A percentile compares a stretch with the other conserved stretches of the same genome.
Evolutionary conservation across 2,113 vertebrate genomes (phyloP).

Genomic region (Thalassoma bifasciatum): DNA sequence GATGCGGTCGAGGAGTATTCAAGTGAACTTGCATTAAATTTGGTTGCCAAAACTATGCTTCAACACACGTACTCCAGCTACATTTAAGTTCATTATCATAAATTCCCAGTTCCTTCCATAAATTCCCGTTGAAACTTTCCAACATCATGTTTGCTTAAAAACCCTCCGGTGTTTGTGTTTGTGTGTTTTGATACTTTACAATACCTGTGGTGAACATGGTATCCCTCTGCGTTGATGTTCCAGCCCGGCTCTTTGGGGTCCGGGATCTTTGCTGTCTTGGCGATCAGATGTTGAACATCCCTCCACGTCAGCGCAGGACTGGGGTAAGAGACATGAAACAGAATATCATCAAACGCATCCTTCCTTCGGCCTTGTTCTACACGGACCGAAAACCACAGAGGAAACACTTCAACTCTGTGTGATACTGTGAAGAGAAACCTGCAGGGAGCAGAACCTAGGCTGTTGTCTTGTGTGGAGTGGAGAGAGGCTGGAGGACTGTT

Average conservation of each 20-base stretch:
- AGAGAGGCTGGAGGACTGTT: constrained; percentile 38
- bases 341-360: constrained; percentile 69
- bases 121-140: too few relatives aligned
- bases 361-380: constrained; percentile 55
- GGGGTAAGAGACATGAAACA: constrained; percentile 74
- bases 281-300: constrained; percentile 84
- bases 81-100: too few relatives aligned
- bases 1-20: too few relatives aligned
- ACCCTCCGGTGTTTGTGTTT: neutral
- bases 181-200: constrained; percentile 10
- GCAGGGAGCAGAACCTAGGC: constrained; percentile 41
- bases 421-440: constrained; percentile 57
- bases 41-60: too few relatives aligned
- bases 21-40: too few relatives aligned
- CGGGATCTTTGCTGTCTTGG: constrained; percentile 83
- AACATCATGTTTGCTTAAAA: constrained; percentile 2
- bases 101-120: too few relatives aligned
- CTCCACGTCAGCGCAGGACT: constrained; percentile 85
- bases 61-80: too few relatives aligned
- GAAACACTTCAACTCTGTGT: constrained; percentile 65
- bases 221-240: constrained; percentile 83
- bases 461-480: constrained; percentile 17
- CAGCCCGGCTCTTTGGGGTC: constrained; percentile 80
- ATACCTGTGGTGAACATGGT: constrained; percentile 87
- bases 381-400: constrained; percentile 57